Evolutionary conservation across 2,888 invertebrate species (phyloP).

Genomic region (Parapristionchus giblindavisi): DNA sequence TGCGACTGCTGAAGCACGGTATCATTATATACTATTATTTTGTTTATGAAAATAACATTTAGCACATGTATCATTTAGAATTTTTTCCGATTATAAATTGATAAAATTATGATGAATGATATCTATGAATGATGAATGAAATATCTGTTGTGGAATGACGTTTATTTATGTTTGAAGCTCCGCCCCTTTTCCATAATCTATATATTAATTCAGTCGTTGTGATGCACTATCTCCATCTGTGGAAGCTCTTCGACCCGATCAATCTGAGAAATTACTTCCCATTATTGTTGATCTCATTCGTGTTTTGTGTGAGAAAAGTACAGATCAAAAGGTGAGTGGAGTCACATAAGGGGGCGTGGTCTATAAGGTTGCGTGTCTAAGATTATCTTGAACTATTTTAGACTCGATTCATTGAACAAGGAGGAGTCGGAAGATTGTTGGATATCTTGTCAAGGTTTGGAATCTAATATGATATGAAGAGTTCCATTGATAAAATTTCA

Average conservation of each 20-base stretch:
- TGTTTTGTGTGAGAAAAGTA: conserved; percentile 55
- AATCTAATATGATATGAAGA: neutral
- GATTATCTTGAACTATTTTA: conserved; percentile 31
- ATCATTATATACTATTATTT: too few relatives aligned
- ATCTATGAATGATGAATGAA: neutral
- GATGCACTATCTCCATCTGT: conserved; percentile 31
- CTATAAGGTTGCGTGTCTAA: too few relatives aligned
- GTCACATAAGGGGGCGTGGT: neutral
- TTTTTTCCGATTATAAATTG: neutral
- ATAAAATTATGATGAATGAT: neutral
- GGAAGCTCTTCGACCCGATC: conserved; percentile 44
- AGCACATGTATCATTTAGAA: neutral
- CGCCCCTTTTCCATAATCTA: too few relatives aligned
- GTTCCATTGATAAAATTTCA: neutral
- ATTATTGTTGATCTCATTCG: conserved; percentile 62
- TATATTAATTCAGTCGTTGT: neutral
- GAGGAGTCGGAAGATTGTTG: conserved; percentile 49
- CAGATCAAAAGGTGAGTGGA: conserved; percentile 51
- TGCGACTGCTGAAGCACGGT: conserved; percentile 35
- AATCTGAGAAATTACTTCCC: conserved; percentile 62
- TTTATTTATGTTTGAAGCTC: too few relatives aligned
- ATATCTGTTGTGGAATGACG: too few relatives aligned
- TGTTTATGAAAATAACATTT: neutral
- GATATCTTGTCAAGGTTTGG: conserved; percentile 43
- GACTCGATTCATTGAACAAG: conserved; percentile 43